Evolutionary conservation across 2,888 invertebrate genomes (phyloP).

Genomic region (Globia sparganii): DNA sequence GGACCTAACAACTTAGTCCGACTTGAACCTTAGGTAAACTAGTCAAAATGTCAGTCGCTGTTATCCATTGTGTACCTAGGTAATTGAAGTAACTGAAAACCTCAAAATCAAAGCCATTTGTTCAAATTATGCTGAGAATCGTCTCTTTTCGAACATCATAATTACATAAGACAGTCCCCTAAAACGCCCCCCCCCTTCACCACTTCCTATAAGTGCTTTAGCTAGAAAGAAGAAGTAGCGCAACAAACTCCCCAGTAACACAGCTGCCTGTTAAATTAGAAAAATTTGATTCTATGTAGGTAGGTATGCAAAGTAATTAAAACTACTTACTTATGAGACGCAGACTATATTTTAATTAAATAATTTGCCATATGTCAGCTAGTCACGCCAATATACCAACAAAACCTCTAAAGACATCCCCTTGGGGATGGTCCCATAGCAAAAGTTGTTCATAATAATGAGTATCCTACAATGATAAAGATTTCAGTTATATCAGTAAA

Average conservation of each 20-base stretch:
- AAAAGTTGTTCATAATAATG: too few species aligned
- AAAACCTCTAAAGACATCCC: not conserved
- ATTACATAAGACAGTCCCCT: not conserved
- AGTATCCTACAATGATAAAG: not conserved
- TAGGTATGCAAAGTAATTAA: not conserved
- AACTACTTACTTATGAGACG: not conserved
- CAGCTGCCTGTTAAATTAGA: not conserved
- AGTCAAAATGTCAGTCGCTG: too few species aligned
- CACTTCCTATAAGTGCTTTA: not conserved
- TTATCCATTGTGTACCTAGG: not conserved
- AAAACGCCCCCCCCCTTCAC: not conserved
- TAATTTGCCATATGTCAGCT: not conserved
- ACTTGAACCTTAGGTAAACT: not conserved
- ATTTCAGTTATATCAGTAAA: not conserved
- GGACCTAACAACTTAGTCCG: not conserved
- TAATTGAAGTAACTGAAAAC: not conserved
- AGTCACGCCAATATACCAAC: not conserved
- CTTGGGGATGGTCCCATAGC: not conserved
- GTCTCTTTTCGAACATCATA: not conserved
- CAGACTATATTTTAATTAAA: not conserved
- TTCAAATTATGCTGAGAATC: not conserved
- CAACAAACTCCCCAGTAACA: not conserved
- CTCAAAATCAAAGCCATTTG: not conserved
- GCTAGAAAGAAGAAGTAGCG: not conserved
- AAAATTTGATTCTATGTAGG: not conserved